Evolutionary conservation across 2,888 invertebrate genomes (phyloP).

Genomic region (Tanypteryx hageni): DNA sequence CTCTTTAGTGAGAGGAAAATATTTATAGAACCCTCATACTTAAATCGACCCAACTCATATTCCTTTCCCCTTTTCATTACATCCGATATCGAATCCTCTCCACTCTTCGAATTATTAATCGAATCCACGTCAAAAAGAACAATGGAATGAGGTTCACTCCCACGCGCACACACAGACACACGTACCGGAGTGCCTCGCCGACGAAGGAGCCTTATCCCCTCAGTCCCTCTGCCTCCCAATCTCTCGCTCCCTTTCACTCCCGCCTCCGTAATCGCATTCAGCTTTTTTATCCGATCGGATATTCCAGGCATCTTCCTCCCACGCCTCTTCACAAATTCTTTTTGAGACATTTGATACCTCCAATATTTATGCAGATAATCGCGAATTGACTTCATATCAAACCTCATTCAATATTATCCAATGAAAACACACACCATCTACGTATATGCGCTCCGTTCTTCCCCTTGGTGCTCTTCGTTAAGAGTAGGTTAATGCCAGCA

Average conservation of each 20-base stretch:
- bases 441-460: too few species aligned
- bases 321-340: neutral
- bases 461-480: too few species aligned
- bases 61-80: neutral
- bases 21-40: neutral
- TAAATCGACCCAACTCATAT: neutral
- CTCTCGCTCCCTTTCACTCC: neutral
- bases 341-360: neutral
- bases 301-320: neutral
- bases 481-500: too few species aligned
- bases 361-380: neutral
- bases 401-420: neutral
- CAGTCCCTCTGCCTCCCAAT: neutral
- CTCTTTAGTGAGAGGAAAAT: neutral
- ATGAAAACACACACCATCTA: neutral
- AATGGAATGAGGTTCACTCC: neutral
- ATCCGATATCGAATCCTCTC: neutral
- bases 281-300: neutral
- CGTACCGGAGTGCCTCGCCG: too few species aligned
- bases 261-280: neutral
- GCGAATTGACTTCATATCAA: neutral
- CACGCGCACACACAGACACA: too few species aligned
- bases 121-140: neutral
- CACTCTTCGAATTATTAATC: neutral
- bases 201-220: neutral